Base-by-base conservation (phyloP, 2,888 invertebrate genomes). In the Temnothorax unifasciatus region DNA sequence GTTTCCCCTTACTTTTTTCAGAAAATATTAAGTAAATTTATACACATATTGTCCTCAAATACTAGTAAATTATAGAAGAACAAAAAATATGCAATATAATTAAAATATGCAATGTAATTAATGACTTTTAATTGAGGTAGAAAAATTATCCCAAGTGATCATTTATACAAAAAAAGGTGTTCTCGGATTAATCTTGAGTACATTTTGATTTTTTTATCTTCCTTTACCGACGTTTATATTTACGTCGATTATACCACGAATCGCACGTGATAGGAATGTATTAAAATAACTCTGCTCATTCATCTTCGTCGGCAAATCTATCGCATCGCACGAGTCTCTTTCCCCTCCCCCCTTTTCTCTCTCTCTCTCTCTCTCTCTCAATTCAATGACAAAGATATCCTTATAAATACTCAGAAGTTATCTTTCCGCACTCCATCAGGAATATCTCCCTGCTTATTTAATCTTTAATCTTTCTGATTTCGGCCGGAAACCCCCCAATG, bases 401-500 rank as follows among this genome's bases (percentile, higher is more conserved):
- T 6, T 64, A 63, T 5, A 34, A 34, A 34, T 21, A 64, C 21
- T 41, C 13, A 13, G 13, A 64, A 13, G 1, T 64, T 64, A 64
- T 64, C 21, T 64, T 41, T 1, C 15, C 1, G 6, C 21, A 21
- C 15, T 64, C 21, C 1, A 41, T 29, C 29, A 29, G 21, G 11
- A 4, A 34, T 6, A 34, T 34, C 34, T 29, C 3, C 29, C 6
- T 21, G 8, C 15, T 64, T 64, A 41, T 41, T 64, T 41, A 41
- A 64, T 64, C 63, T 64, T 6, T 41, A 64, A 64, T 64, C 41
- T 63, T 21, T 13, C 15, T 64, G 64, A 64, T 64, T 64, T 64
- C 41, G 29, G 29, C 38, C 6, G 2, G 21, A 8, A 54, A 54
- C 21, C 9, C 4, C 9, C 9, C 21, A 9, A 41, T 6, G 29